These are phyloP conservation scores for Jaculus jaculus DNA, from an alignment of 2,113 vertebrate species.

Conservation along the genomic window DNA sequence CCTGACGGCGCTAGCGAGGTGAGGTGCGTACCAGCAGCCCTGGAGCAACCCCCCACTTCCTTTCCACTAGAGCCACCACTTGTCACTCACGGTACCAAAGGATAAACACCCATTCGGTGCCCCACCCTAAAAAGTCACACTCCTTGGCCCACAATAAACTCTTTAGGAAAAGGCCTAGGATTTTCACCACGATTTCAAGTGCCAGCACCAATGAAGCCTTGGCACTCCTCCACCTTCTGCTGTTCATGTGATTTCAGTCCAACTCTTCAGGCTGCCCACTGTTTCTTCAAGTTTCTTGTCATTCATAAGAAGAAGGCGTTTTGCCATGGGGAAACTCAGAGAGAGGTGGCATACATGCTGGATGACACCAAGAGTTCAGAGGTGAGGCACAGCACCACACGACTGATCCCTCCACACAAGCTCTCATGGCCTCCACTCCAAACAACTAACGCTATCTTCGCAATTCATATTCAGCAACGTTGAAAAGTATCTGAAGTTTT, in stretches of 20 bases:
- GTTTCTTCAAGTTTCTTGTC: background rate
- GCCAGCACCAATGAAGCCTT: background rate
- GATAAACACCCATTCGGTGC: background rate
- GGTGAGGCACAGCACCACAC: background rate
- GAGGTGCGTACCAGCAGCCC: background rate
- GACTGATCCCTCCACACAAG: background rate
- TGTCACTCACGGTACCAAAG: too few relatives aligned
- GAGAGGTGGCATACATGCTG: background rate
- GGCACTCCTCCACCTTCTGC: background rate
- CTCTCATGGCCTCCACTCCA: background rate
- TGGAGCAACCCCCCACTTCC: background rate
- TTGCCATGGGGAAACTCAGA: background rate
- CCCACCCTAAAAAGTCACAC: background rate
- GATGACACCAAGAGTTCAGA: background rate
- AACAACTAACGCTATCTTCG: background rate
- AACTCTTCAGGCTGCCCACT: background rate
- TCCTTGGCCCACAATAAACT: background rate
- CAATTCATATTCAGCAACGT: slow-evolving; percentile 14
- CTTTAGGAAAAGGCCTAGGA: background rate
- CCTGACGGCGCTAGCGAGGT: too few relatives aligned
- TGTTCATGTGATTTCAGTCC: background rate
- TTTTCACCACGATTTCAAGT: slow-evolving; percentile 7
- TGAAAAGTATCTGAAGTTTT: background rate
- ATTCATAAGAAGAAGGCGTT: slow-evolving; percentile 14
- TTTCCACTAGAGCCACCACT: background rate